Base-by-base conservation (phyloP, 2,888 invertebrate species). In the Caenorhabditis imperialis region DNA sequence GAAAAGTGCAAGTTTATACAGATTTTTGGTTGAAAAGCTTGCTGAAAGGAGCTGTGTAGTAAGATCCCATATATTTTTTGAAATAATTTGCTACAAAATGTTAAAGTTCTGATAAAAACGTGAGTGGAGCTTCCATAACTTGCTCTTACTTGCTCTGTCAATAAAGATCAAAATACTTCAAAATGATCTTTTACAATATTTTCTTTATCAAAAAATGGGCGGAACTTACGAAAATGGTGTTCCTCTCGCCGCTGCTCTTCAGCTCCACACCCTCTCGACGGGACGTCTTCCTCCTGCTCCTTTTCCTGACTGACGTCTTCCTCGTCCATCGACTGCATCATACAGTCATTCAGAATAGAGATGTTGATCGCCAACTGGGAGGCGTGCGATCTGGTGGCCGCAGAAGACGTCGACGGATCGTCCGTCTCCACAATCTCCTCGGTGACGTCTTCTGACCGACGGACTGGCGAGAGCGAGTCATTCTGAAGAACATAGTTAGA, bases 251-350 rank as follows among this genome's bases (percentile, higher is more conserved):
- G 44, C 25, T 47, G 23, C 12, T 42, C 25, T 5, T 55, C 44
- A 1, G 10, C 37, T 0, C 4, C 22, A 10, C 8, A n/a, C 27
- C 16, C 22, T 14, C 14, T 3, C 22, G 44, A 42, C 20, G 48
- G 48, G 23, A 55, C 61, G 2, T 50, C 18, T 12, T 53, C 40
- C 1, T 53, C 48, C 8, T 53, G 30, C 16, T 63, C 53, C 5
- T 51, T 30, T 22, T 51, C 51, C 12, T 23, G 14, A 25, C n/a
- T 27, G 8, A n/a, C 18, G 18, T 51, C 37, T 33, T 54, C 44
- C 18, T 54, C 42, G 25, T 73, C 73, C 23, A 74, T 67, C n/a
- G 74, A 74, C 14, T 67, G 61, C 67, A 74, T 67, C 74, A 74
- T 74, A 35, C 74, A 74, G 40, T 67, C 74, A 22, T 74, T 74